Percentiles rank a stretch among this genome's conserved stretches.
These are phyloP conservation scores for Strigamia crassipes DNA, from an alignment of 2,888 invertebrate species.

Conservation along the genomic window DNA sequence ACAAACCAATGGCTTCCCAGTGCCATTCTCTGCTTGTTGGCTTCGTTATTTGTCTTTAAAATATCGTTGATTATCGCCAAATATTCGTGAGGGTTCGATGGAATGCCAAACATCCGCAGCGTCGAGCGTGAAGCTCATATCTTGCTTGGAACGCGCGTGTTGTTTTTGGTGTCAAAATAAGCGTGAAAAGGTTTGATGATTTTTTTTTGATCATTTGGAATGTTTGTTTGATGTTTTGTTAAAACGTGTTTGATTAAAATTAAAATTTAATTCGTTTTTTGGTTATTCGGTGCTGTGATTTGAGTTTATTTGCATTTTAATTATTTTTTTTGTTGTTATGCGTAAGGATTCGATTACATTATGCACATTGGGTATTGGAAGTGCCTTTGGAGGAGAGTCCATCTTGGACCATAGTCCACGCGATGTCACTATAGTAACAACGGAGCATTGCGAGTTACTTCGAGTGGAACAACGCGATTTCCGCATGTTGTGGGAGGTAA, in stretches of 20 bases:
- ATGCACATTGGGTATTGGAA: slow-evolving; percentile 73
- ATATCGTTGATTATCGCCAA: background rate
- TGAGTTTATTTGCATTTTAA: background rate
- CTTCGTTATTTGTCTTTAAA: background rate
- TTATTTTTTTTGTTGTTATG: background rate
- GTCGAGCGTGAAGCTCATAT: slow-evolving; percentile 24
- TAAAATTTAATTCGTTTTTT: too few relatives aligned
- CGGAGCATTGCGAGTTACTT: slow-evolving; percentile 74
- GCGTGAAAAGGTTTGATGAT: slow-evolving; percentile 29
- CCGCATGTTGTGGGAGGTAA: slow-evolving; percentile 77
- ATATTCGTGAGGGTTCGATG: background rate
- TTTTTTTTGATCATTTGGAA: too few relatives aligned
- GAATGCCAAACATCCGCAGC: background rate
- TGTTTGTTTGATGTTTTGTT: too few relatives aligned
- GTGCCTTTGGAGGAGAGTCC: slow-evolving; percentile 78
- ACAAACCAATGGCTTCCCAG: background rate
- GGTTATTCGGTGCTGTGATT: too few relatives aligned
- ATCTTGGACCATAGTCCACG: slow-evolving; percentile 73
- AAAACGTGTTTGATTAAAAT: too few relatives aligned
- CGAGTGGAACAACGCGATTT: slow-evolving; percentile 77
- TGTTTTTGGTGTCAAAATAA: slow-evolving; percentile 45
- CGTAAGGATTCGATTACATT: slow-evolving; percentile 68
- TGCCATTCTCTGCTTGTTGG: background rate
- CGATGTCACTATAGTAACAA: slow-evolving; percentile 73
- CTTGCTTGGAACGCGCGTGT: slow-evolving; percentile 12